phyloP scores from a whole-genome alignment of 2,113 vertebrate genomes.

The Sylvicapra grimmia region DNA sequence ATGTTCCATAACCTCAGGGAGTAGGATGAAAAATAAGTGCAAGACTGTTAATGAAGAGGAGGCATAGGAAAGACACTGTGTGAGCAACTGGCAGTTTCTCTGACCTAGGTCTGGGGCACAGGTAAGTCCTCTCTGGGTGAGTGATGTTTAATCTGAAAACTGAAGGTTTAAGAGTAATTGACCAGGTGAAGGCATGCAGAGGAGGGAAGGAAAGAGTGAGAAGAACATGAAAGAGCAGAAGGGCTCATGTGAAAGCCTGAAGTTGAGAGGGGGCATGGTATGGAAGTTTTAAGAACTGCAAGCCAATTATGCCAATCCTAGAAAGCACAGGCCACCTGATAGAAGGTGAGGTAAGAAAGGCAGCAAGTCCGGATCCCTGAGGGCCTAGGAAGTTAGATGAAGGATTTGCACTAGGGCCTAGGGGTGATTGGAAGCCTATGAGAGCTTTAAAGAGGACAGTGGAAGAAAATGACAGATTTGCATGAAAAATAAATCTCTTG shows the following conservation, averaged over 20 bases:
- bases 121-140: not conserved
- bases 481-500: slow-evolving; percentile 51
- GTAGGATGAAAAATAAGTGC: not conserved
- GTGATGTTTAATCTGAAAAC: not conserved
- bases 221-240: not conserved
- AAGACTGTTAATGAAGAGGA: not conserved
- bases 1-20: not conserved
- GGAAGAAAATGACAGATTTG: slow-evolving; percentile 56
- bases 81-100: not conserved
- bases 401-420: slow-evolving; percentile 31
- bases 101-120: not conserved
- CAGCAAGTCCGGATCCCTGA: not conserved
- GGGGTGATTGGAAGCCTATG: slow-evolving; percentile 17
- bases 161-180: not conserved
- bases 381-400: slow-evolving; percentile 6
- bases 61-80: not conserved
- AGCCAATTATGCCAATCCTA: not conserved
- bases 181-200: not conserved
- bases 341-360: not conserved
- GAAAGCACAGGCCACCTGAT: not conserved
- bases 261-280: not conserved
- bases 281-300: not conserved
- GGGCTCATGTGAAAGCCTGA: not conserved
- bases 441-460: slow-evolving; percentile 3
- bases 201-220: not conserved